These are phyloP conservation scores for Bubo scandiacus DNA, from an alignment of 2,113 vertebrate genomes.

Conservation along the genomic window DNA sequence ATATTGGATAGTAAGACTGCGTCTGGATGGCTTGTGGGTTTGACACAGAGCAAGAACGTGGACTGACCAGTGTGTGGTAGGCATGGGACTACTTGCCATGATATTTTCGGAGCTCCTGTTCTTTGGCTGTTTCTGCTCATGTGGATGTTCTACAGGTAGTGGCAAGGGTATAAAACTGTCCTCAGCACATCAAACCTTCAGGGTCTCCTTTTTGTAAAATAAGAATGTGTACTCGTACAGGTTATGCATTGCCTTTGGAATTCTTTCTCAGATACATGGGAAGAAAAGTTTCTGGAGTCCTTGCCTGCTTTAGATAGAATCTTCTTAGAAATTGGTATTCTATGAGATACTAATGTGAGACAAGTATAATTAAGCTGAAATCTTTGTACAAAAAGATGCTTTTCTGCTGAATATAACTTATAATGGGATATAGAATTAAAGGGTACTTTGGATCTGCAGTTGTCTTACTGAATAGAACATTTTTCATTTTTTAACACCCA, in stretches of 20 bases:
- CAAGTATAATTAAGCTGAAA: background rate
- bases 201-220: background rate
- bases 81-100: background rate
- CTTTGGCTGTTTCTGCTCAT: background rate
- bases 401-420: background rate
- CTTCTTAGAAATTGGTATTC: background rate
- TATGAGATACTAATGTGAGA: background rate
- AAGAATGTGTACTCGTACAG: background rate
- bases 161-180: background rate
- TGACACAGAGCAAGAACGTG: background rate
- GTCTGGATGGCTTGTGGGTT: background rate
- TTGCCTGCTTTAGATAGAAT: background rate
- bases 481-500: background rate
- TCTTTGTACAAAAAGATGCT: background rate
- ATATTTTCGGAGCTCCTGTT: background rate
- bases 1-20: background rate
- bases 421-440: background rate
- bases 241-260: background rate
- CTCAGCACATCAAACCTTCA: background rate
- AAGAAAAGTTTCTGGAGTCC: background rate
- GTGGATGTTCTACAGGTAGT: background rate
- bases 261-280: background rate
- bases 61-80: background rate
- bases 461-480: background rate
- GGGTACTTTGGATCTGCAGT: background rate